Percentiles rank a stretch among this genome's conserved stretches.
Evolutionary conservation across 53 echinoderm and acorn worm genomes (phyloP).

Genomic region (Actinopyga echinites): DNA sequence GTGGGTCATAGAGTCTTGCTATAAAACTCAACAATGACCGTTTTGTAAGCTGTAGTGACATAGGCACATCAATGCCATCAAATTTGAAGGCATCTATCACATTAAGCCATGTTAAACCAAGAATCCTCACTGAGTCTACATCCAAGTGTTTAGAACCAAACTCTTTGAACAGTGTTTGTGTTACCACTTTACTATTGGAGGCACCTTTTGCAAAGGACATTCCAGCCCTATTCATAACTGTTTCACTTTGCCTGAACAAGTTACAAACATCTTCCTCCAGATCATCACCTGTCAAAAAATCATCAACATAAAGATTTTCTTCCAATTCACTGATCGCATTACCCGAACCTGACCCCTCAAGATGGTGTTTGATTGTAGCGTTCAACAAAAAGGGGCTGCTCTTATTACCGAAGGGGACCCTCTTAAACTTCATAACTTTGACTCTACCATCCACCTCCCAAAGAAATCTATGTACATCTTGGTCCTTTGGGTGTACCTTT

Average conservation of each 20-base stretch:
- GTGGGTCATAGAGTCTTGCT: too few relatives aligned
- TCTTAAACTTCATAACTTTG: constrained; percentile 4
- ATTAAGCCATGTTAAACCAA: background rate
- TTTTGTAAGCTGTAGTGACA: background rate
- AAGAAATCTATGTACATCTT: constrained; percentile 42
- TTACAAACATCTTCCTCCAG: background rate
- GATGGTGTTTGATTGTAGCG: constrained; percentile 1
- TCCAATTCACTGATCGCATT: too few relatives aligned
- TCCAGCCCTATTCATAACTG: too few relatives aligned
- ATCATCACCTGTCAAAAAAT: background rate
- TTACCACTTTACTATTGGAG: too few relatives aligned
- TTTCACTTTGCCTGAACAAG: too few relatives aligned
- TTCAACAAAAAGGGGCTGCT: constrained; percentile 21
- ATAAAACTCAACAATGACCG: too few relatives aligned
- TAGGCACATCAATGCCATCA: background rate
- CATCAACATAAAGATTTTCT: background rate
- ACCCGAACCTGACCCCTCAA: background rate
- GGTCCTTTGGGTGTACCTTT: constrained; percentile 1
- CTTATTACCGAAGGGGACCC: background rate
- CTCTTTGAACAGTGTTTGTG: background rate
- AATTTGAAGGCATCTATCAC: background rate
- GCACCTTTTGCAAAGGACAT: too few relatives aligned
- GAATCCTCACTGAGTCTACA: background rate
- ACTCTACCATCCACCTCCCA: constrained; percentile 14
- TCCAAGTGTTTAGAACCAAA: constrained; percentile 10